phyloP scores from a whole-genome alignment of 1,140 invertebrate genomes.

The Euglossa dilemma region DNA sequence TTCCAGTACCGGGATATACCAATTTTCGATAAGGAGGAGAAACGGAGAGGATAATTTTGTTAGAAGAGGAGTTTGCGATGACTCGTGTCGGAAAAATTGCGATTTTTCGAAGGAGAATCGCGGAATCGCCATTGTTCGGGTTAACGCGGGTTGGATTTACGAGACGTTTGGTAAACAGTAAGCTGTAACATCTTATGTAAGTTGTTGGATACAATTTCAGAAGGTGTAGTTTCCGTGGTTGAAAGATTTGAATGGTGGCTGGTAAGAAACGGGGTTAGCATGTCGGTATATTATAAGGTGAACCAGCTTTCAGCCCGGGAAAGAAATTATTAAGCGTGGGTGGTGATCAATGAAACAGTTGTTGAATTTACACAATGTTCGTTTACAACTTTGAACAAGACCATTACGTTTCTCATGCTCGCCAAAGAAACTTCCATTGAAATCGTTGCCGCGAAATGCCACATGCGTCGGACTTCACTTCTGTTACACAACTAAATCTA shows the following conservation, averaged over 20 bases:
- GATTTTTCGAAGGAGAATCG: no score
- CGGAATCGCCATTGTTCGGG: no score
- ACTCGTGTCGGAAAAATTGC: no score
- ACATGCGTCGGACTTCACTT: background rate
- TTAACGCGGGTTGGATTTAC: background rate
- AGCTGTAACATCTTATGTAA: slow-evolving; percentile 8
- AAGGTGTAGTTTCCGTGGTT: slow-evolving; percentile 5
- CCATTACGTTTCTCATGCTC: slow-evolving; percentile 5
- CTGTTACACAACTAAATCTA: background rate
- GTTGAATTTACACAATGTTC: slow-evolving; percentile 33
- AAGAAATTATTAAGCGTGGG: slow-evolving; percentile 11
- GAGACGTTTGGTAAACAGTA: no score
- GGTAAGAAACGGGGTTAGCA: background rate
- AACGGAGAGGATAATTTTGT: no score
- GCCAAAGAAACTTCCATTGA: background rate
- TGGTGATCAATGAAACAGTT: slow-evolving; percentile 34
- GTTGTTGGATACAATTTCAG: background rate
- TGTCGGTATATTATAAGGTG: slow-evolving; percentile 8
- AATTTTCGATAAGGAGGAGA: no score
- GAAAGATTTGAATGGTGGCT: slow-evolving; percentile 4
- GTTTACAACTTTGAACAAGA: slow-evolving; percentile 26
- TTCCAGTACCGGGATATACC: background rate
- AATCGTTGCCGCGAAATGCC: background rate
- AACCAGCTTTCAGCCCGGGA: background rate
- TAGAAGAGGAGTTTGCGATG: no score